Base-by-base conservation (phyloP, 2,113 vertebrate species). In the Eublepharis macularius region DNA sequence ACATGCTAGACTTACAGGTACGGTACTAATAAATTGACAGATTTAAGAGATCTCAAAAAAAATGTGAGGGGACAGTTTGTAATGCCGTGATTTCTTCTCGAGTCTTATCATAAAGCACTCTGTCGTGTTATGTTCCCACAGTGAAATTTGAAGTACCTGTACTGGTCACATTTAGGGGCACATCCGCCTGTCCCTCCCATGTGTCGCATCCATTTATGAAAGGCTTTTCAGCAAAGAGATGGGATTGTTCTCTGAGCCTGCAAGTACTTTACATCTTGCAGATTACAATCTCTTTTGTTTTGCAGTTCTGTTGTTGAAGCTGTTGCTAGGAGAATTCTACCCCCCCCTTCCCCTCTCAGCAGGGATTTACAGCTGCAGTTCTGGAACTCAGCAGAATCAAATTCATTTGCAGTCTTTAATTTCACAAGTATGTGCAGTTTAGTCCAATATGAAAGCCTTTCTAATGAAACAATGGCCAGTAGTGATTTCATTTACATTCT, bases 231-330 rank as follows among this genome's bases (percentile, higher is more conserved):
- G 54, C 6, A 41, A 45, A 57, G 39, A 83, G 73, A 10, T 54
- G 77, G 63, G 73, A 84, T 60, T n/a, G 70, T 66, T 80, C 86
- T 86, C 43, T 41, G 21, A 75, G 66, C 75, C 29, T 66, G 70
- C 32, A 80, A 85, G 36, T 45, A 51, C 60, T 69, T 80, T 54
- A 84, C n/a, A 24, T 41, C 70, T 26, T 68, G 63, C 41, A 76
- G 75, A 86, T 88, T 86, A 24, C 85, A 2, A 81, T 87, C n/a
- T 83, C 78, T 76, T 77, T 16, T 19, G 69, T 88, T 89, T 83
- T 70, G 82, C 81, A 86, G 89, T 88, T 94, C 81, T 82, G 80
- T 94, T 95, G 88, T 88, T 91, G 91, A 63, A 90, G 79, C 77
- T 92, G 93, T 91, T 84, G 43, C 90, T 79, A 91, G 86, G 93